A percentile compares a stretch with the other conserved stretches of the same genome.
These are phyloP conservation scores for Laterallus jamaicensis DNA, from an alignment of 2,113 vertebrate species.

Conservation along the genomic window DNA sequence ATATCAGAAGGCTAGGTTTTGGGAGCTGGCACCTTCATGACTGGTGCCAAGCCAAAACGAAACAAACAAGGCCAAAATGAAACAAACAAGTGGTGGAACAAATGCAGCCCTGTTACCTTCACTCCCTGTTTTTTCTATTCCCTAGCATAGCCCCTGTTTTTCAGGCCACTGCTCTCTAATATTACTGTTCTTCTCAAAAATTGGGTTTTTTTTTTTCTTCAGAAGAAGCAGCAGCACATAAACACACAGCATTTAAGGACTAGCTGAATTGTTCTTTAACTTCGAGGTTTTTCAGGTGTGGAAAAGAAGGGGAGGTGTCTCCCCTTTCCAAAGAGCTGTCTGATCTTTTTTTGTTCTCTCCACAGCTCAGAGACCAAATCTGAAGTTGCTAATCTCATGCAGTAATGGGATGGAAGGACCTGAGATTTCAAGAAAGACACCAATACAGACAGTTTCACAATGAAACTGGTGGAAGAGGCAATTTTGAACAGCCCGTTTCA, in stretches of 20 bases:
- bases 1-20: not conserved
- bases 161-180: not conserved
- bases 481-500: not conserved
- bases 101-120: not conserved
- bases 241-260: not conserved
- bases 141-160: not conserved
- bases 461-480: not conserved
- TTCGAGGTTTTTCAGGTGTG: not conserved
- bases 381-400: not conserved
- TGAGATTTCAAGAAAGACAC: not conserved
- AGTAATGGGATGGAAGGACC: not conserved
- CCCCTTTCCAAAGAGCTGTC: not conserved
- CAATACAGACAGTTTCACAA: not conserved
- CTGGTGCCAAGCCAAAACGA: not conserved
- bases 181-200: not conserved
- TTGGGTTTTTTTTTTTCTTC: not conserved
- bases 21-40: not conserved
- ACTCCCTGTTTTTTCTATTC: not conserved
- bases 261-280: not conserved
- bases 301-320: not conserved
- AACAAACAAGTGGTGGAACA: not conserved
- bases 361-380: not conserved
- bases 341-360: not conserved
- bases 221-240: not conserved
- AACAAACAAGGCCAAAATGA: not conserved